Evolutionary conservation across 2,797 vertebrate genomes (phyloP).

Genomic region (Echeneis naucrates): DNA sequence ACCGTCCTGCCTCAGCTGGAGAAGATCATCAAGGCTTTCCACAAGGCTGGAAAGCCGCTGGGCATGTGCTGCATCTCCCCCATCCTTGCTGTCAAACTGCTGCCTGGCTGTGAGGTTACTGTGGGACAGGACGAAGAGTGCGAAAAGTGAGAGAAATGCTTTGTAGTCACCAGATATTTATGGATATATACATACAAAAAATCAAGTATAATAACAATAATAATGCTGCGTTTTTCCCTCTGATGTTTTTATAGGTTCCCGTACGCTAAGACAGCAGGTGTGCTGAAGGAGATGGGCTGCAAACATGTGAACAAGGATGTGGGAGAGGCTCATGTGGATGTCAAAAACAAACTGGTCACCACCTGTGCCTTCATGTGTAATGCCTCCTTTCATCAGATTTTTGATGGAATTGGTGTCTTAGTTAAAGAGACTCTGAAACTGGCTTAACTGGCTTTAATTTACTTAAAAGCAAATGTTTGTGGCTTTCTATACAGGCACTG

Average conservation of each 20-base stretch:
- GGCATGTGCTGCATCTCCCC: constrained; percentile 95
- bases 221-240: background rate
- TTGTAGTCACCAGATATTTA: background rate
- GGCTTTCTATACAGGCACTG: rapidly evolving
- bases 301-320: constrained; percentile 88
- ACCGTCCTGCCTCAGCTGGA: constrained; percentile 85
- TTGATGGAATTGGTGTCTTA: constrained; percentile 88
- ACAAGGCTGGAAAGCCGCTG: constrained; percentile 89
- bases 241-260: constrained; percentile 84
- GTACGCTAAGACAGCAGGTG: constrained; percentile 80
- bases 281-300: constrained; percentile 85
- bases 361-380: constrained; percentile 91
- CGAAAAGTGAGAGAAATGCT: constrained; percentile 70
- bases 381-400: constrained; percentile 85
- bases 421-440: constrained; percentile 86
- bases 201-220: too few relatives aligned
- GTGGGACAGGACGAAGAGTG: constrained; percentile 91
- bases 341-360: constrained; percentile 89
- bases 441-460: constrained; percentile 67
- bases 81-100: constrained; percentile 89
- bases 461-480: background rate
- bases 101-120: constrained; percentile 91
- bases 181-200: background rate
- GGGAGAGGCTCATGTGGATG: constrained; percentile 84
- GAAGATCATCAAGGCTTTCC: constrained; percentile 89